A percentile compares a stretch with the other conserved stretches of the same genome.
phyloP scores from a whole-genome alignment of 35 echinoderm and acorn worm genomes.

The Holothuria glaberrima region DNA sequence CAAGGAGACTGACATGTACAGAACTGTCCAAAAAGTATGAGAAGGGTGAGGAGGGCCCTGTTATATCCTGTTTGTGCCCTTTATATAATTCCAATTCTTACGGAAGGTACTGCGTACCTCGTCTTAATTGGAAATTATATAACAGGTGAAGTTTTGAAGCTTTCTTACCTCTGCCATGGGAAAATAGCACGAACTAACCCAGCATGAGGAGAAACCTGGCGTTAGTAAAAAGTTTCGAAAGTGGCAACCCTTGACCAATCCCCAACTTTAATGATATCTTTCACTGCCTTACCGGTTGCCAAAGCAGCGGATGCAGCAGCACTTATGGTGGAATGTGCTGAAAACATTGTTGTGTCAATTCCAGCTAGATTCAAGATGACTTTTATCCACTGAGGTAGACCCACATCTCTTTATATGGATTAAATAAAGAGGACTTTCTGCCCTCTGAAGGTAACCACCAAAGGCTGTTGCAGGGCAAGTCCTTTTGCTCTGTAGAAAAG shows the following conservation, averaged over 20 bases:
- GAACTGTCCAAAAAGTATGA: not conserved
- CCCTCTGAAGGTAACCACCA: not conserved
- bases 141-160: too few relatives aligned
- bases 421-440: not conserved
- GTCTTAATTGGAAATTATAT: too few relatives aligned
- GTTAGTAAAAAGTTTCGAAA: constrained; percentile 14
- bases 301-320: not conserved
- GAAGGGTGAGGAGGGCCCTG: constrained; percentile 6
- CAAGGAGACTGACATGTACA: not conserved
- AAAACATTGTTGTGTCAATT: constrained; percentile 5
- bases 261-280: constrained; percentile 28
- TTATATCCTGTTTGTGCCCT: constrained; percentile 49
- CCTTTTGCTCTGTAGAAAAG: not conserved
- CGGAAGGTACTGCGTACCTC: not conserved
- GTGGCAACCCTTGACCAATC: constrained; percentile 37
- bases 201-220: too few relatives aligned
- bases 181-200: not conserved
- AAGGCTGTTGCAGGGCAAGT: not conserved
- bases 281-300: not conserved
- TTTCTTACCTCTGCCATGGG: not conserved
- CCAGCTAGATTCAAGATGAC: not conserved
- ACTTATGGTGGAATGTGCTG: constrained; percentile 11
- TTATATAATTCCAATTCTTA: constrained; percentile 37
- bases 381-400: not conserved
- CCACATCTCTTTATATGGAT: not conserved